A percentile compares a stretch with the other conserved stretches of the same genome.
Evolutionary conservation across 2,888 invertebrate species (phyloP).

Genomic region (Drosophila mimica): DNA sequence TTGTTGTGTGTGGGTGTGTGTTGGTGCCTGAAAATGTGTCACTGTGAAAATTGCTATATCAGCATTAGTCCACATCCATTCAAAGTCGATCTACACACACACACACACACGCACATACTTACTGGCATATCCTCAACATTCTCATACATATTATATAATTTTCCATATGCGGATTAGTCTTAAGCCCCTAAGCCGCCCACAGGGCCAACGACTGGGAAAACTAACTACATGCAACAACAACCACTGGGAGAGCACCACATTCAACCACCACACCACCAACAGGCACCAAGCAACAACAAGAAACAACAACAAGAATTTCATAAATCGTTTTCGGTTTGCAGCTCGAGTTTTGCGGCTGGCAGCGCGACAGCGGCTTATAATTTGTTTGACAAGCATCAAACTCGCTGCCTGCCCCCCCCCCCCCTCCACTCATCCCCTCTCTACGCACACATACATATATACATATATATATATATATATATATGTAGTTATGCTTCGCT

Average conservation of each 20-base stretch:
- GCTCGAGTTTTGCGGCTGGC: conserved; percentile 61
- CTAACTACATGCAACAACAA: conserved; percentile 34
- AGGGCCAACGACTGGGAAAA: conserved; percentile 46
- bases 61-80: conserved; percentile 45
- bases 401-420: conserved; percentile 16
- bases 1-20: conserved; percentile 1
- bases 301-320: conserved; percentile 36
- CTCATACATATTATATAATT: conserved; percentile 74
- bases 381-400: conserved; percentile 77
- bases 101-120: not conserved
- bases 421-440: not conserved
- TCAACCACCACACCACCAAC: conserved; percentile 11
- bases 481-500: conserved; percentile 17
- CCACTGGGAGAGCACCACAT: not conserved
- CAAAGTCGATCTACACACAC: conserved; percentile 37
- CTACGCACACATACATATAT: not conserved
- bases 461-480: not conserved
- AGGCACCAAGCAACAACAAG: conserved; percentile 19
- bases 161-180: conserved; percentile 76
- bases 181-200: conserved; percentile 56
- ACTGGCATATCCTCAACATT: conserved; percentile 19
- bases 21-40: conserved; percentile 58
- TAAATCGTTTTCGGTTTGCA: conserved; percentile 70
- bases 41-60: conserved; percentile 64
- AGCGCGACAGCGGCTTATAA: conserved; percentile 68